Conservation (phyloP, 2,113 vertebrate species). For the Pachycephala philippinensis region DNA sequence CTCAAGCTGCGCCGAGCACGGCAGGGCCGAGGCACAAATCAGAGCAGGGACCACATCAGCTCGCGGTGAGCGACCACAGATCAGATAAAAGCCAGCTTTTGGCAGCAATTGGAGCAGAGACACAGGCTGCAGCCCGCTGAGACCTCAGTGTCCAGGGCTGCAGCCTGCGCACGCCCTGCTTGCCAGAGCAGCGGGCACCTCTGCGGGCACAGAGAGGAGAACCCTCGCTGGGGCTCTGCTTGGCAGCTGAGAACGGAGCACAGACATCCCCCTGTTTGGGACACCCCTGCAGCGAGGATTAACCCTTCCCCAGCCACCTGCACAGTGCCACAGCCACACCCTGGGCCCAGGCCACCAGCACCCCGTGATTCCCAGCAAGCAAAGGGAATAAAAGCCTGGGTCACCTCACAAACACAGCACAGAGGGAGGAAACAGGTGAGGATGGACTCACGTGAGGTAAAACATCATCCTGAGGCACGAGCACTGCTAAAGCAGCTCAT, state of each 20-base stretch:
- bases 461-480: neutral
- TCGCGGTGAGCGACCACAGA: neutral
- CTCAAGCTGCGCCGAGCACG: rapidly evolving
- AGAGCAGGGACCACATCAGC: constrained; percentile 3
- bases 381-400: neutral
- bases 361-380: rapidly evolving
- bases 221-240: rapidly evolving
- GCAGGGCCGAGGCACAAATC: neutral
- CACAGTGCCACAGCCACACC: rapidly evolving
- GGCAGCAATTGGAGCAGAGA: neutral
- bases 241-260: neutral
- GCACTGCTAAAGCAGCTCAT: neutral
- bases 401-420: neutral
- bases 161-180: rapidly evolving
- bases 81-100: neutral
- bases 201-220: rapidly evolving
- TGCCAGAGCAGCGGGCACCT: neutral
- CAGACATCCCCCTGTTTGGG: no score
- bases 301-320: neutral
- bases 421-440: neutral
- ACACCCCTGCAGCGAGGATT: neutral
- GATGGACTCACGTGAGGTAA: rapidly evolving
- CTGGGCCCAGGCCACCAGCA: neutral
- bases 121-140: neutral
- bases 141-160: rapidly evolving